A percentile compares a stretch with the other conserved stretches of the same genome.
phyloP scores from a whole-genome alignment of 2,113 vertebrate species.

The Tangachromis dhanisi region DNA sequence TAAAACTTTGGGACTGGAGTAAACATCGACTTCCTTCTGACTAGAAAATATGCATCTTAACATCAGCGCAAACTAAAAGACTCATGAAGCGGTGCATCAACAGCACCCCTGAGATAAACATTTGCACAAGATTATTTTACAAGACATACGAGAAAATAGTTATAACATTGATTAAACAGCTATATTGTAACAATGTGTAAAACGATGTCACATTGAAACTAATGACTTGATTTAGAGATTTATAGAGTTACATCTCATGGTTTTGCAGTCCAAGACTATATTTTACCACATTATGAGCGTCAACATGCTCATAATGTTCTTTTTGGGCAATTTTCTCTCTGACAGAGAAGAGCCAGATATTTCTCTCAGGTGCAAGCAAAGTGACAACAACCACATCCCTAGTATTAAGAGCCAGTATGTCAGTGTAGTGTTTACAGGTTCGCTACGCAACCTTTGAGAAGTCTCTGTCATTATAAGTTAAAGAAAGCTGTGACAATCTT shows the following conservation, averaged over 20 bases:
- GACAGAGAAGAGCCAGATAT: not conserved
- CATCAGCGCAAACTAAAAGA: not conserved
- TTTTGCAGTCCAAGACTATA: not conserved
- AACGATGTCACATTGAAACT: not conserved
- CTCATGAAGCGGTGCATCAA: not conserved
- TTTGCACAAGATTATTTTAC: not conserved
- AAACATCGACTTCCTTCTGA: not conserved
- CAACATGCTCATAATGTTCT: not conserved
- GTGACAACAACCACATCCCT: not conserved
- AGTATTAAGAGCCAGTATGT: not conserved
- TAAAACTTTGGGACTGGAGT: not conserved
- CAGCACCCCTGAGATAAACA: not conserved
- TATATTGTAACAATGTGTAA: not conserved
- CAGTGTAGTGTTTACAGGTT: not conserved
- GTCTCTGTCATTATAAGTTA: not conserved
- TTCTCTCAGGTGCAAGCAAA: not conserved
- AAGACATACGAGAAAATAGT: not conserved
- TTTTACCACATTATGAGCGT: not conserved
- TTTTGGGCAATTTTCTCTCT: not conserved
- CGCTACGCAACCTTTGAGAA: rapidly evolving
- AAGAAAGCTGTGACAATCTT: not conserved
- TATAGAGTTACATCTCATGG: not conserved
- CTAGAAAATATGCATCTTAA: not conserved
- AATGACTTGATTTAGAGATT: not conserved
- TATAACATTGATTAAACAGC: not conserved